Conservation (phyloP, 2,113 vertebrate species). For the Cebus imitator region DNA sequence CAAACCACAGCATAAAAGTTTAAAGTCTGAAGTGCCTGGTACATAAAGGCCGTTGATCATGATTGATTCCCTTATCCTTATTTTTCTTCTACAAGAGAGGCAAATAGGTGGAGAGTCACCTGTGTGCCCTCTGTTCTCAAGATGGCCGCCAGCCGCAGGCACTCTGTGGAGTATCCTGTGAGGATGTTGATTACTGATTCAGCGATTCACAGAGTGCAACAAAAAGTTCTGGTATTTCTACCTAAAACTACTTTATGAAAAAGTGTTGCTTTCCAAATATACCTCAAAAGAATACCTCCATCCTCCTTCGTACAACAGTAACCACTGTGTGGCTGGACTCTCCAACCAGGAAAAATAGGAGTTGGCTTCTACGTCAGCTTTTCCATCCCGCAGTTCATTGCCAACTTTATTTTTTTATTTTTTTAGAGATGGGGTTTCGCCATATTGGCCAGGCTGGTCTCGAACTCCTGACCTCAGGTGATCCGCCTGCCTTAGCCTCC, state of each 20-base stretch:
- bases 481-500: no score
- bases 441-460: no score
- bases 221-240: background rate
- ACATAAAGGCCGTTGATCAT: background rate
- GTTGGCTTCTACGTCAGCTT: background rate
- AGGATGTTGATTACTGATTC: no score
- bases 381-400: background rate
- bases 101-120: background rate
- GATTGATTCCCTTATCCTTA: background rate
- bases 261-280: background rate
- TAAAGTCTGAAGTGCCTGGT: background rate
- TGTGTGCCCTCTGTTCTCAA: background rate
- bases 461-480: no score
- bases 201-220: background rate
- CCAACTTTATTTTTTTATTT: background rate
- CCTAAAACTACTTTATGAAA: background rate
- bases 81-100: background rate
- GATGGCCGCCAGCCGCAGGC: background rate
- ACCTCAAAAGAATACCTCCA: background rate
- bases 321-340: background rate
- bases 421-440: no score
- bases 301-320: background rate
- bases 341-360: background rate
- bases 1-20: background rate
- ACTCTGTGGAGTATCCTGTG: background rate